Conservation (phyloP, 2,797 vertebrate species). For the Triplophysa bombifrons region DNA sequence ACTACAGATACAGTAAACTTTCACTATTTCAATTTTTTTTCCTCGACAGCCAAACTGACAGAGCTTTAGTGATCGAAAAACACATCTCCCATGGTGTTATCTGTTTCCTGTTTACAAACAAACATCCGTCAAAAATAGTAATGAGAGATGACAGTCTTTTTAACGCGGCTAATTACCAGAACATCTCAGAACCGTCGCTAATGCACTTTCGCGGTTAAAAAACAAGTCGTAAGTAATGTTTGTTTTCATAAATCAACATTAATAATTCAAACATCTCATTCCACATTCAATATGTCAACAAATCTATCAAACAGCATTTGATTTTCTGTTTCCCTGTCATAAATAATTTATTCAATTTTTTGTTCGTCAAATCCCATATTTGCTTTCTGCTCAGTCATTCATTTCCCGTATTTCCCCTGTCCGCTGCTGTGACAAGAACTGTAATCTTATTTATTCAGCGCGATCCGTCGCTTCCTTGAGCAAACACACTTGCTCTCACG, state of each 20-base stretch:
- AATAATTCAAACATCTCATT: conserved; percentile 55
- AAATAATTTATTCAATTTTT: conserved; percentile 49
- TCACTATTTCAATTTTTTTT: no score
- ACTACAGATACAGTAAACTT: no score
- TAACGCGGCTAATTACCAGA: neutral
- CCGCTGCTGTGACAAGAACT: conserved; percentile 45
- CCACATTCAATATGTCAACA: conserved; percentile 53
- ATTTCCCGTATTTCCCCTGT: conserved; percentile 24
- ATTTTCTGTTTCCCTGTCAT: conserved; percentile 42
- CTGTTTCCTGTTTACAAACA: conserved; percentile 23
- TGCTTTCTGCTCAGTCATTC: conserved; percentile 36
- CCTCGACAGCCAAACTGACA: no score
- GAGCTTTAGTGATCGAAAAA: neutral
- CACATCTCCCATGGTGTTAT: conserved; percentile 5
- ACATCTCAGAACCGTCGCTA: conserved; percentile 24
- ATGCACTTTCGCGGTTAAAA: conserved; percentile 53
- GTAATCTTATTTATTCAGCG: conserved; percentile 58
- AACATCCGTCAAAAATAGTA: conserved; percentile 10
- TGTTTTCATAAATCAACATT: conserved; percentile 52
- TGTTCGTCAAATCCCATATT: conserved; percentile 61
- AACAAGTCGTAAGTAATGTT: conserved; percentile 33
- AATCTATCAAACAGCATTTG: conserved; percentile 46
- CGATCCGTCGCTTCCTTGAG: conserved; percentile 53
- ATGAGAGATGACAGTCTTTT: neutral
- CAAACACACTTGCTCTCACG: conserved; percentile 50